Evolutionary conservation across 2,113 vertebrate genomes (phyloP).

Genomic region (Peromyscus maniculatus): DNA sequence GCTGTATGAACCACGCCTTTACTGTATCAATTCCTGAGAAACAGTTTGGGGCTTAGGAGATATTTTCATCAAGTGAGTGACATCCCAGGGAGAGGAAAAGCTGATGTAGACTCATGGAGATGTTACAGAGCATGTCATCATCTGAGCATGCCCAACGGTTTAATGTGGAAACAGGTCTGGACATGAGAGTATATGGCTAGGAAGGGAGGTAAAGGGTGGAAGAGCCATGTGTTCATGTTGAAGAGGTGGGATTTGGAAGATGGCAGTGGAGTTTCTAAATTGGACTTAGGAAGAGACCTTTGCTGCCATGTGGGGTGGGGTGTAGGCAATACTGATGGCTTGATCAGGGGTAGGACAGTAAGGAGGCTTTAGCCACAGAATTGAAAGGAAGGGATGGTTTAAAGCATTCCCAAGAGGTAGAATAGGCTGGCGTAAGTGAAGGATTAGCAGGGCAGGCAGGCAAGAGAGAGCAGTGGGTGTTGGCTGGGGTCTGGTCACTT

Average conservation of each 20-base stretch:
- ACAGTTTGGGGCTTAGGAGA: not conserved
- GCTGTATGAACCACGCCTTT: not conserved
- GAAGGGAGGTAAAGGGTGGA: not conserved
- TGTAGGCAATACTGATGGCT: not conserved
- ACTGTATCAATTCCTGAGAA: too few relatives aligned
- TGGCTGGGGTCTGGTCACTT: not conserved
- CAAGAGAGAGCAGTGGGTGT: not conserved
- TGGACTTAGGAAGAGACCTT: not conserved
- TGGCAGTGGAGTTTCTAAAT: not conserved
- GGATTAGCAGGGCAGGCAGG: not conserved
- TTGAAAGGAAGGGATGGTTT: not conserved
- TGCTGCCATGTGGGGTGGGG: not conserved
- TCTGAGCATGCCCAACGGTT: not conserved
- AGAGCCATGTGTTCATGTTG: not conserved
- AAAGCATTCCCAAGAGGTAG: not conserved
- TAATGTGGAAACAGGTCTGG: not conserved
- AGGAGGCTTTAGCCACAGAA: not conserved
- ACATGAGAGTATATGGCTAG: not conserved
- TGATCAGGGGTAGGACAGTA: not conserved
- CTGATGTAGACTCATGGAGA: not conserved
- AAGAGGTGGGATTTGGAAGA: not conserved
- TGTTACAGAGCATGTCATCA: not conserved
- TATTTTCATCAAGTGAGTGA: conserved; percentile 3
- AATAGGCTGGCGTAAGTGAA: not conserved
- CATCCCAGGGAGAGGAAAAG: not conserved